Evolutionary conservation across 37 sponge, comb jelly and placozoan genomes (phyloP).

Genomic region (Halisarca cf. caerulea): DNA sequence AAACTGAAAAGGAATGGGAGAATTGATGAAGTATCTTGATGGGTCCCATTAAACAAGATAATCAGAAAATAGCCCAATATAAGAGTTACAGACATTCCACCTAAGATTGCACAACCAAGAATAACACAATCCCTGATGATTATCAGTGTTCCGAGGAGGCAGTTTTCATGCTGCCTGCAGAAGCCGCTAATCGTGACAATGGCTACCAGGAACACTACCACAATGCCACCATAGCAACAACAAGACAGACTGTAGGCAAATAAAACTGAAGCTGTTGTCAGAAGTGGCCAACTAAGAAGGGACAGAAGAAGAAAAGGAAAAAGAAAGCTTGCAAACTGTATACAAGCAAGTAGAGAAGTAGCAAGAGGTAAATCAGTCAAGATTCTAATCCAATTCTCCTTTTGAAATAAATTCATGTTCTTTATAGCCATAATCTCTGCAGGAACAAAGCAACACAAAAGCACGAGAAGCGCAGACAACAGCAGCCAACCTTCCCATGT

Average conservation of each 20-base stretch:
- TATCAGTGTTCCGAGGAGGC: neutral
- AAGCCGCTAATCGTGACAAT: neutral
- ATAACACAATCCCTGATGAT: neutral
- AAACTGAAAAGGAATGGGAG: neutral
- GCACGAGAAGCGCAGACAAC: neutral
- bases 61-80: neutral
- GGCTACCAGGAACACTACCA: constrained; percentile 6
- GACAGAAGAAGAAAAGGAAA: neutral
- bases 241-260: constrained; percentile 22
- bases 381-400: neutral
- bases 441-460: neutral
- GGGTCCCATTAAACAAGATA: neutral
- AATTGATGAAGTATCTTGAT: constrained; percentile 8
- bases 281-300: constrained; percentile 8
- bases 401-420: neutral
- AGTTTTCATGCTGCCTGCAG: neutral
- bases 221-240: constrained; percentile 6
- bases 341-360: neutral
- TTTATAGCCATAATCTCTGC: neutral
- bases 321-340: constrained; percentile 8
- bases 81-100: neutral
- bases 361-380: neutral
- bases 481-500: neutral
- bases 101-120: neutral
- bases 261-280: constrained; percentile 1